Conservation (phyloP, 2,113 vertebrate genomes). For the Crotophaga sulcirostris region DNA sequence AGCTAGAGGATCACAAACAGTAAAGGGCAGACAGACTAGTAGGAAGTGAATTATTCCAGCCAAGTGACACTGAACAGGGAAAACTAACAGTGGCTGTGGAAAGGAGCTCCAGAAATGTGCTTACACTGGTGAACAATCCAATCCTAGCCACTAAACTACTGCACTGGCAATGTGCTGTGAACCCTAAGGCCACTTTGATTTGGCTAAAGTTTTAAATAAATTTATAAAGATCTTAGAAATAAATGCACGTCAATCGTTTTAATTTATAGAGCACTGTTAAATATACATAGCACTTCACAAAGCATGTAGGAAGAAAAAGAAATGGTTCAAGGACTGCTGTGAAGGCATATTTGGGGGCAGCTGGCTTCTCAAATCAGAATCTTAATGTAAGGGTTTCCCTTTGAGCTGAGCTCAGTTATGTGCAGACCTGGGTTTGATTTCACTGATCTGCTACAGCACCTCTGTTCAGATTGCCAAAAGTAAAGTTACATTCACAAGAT, state of each 20-base stretch:
- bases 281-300: not conserved
- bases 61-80: not conserved
- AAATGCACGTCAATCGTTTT: not conserved
- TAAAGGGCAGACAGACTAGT: not conserved
- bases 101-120: constrained; percentile 24
- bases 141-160: not conserved
- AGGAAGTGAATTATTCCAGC: constrained; percentile 10
- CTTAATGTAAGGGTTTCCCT: not conserved
- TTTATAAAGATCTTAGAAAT: not conserved
- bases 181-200: not conserved
- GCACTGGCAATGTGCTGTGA: not conserved
- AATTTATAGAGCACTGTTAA: not conserved
- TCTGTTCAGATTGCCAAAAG: not conserved
- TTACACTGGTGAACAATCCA: not conserved
- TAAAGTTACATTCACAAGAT: not conserved
- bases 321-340: not conserved
- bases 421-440: not conserved
- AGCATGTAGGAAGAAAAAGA: not conserved
- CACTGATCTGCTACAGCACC: not conserved
- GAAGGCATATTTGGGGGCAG: not conserved
- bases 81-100: not conserved
- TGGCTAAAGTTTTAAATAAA: not conserved
- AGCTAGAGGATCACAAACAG: not conserved
- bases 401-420: not conserved
- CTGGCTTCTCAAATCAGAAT: not conserved